These are phyloP conservation scores for Parochlus steinenii DNA, from an alignment of 2,888 invertebrate genomes.

Conservation along the genomic window DNA sequence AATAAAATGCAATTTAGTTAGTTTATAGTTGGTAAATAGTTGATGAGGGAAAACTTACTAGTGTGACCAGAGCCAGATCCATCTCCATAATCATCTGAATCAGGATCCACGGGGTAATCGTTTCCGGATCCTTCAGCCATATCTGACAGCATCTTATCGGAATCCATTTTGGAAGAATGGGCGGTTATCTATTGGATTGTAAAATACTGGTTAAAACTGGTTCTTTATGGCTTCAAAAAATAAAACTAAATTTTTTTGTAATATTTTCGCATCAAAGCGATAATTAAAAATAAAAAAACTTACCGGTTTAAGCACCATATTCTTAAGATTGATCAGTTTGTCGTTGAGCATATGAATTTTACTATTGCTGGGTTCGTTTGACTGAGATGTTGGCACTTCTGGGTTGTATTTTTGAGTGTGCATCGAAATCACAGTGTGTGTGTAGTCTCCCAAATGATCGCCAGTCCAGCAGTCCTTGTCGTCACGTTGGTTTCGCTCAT, in stretches of 20 bases:
- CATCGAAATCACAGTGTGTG: constrained; percentile 25
- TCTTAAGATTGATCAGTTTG: constrained; percentile 9
- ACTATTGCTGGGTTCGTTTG: constrained; percentile 4
- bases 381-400: constrained; percentile 23
- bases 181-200: no score
- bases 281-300: constrained; percentile 4
- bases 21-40: no score
- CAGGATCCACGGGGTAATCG: no score
- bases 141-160: constrained; percentile 10
- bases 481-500: constrained; percentile 25
- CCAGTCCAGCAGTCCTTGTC: constrained; percentile 30
- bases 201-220: no score
- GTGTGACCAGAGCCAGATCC: no score
- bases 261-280: not conserved
- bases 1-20: no score
- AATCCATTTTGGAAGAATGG: constrained; percentile 11
- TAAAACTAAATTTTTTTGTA: no score
- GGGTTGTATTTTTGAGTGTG: constrained; percentile 30
- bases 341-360: constrained; percentile 9
- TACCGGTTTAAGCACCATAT: constrained; percentile 11
- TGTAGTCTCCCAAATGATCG: constrained; percentile 28
- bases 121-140: constrained; percentile 7
- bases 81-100: no score
- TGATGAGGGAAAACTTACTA: no score
- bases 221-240: no score